Evolutionary conservation across 2,113 vertebrate genomes (phyloP).

Genomic region (Sceloporus undulatus): DNA sequence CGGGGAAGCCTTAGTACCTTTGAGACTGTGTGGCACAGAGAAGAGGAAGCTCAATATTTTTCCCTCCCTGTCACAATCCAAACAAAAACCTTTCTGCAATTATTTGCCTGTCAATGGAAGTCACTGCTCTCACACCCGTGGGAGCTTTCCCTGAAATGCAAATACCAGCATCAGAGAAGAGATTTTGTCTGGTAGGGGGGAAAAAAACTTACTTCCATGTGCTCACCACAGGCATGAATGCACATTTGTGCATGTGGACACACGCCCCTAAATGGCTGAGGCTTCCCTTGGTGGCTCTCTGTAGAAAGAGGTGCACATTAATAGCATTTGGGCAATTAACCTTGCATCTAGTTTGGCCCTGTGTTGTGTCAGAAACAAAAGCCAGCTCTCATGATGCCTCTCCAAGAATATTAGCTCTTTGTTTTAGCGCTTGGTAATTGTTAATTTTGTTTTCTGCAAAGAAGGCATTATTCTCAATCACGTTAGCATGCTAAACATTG

Average conservation of each 20-base stretch:
- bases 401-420: conserved; percentile 37
- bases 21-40: neutral
- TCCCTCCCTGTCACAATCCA: neutral
- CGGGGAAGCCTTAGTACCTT: neutral
- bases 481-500: neutral
- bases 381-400: conserved; percentile 58
- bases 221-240: too few relatives aligned
- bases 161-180: neutral
- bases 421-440: conserved; percentile 39
- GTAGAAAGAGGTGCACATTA: neutral
- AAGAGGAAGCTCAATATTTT: neutral
- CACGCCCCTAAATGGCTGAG: neutral
- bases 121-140: neutral
- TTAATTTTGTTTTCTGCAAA: conserved; percentile 24
- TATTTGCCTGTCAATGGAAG: neutral
- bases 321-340: neutral
- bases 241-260: too few relatives aligned
- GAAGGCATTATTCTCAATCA: neutral
- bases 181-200: neutral
- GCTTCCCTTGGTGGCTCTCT: neutral
- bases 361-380: conserved; percentile 59
- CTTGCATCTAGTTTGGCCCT: neutral
- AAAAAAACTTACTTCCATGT: neutral
- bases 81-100: neutral
- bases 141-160: neutral